Base-by-base conservation (phyloP, 2,797 vertebrate genomes). In the Mormyrus proboscirostris region DNA sequence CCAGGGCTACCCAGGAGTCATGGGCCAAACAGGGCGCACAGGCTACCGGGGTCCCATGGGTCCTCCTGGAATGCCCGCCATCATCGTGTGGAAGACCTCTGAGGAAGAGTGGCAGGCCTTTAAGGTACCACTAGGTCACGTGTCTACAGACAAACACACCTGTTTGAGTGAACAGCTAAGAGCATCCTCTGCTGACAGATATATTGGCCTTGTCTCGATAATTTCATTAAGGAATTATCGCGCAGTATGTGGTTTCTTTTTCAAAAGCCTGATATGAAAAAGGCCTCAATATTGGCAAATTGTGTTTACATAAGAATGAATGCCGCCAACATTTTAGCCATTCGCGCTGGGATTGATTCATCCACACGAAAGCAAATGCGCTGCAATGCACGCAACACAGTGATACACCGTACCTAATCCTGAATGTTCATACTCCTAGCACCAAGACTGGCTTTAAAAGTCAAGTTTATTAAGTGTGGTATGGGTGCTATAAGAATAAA, bases 21-120 rank as follows among this genome's bases (percentile, higher is more conserved):
- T 95, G 95, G 96, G 96, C 38, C 91, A 92, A 22, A 95, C 95
- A 0, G 96, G 96, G 19, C 89, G 50, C 10, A 95, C 95, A 2
- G 96, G 96, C 1, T 92, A 95, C 91, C 91, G 90, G 41, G 96
- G 96, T 2, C 94, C 95, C 0, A 44, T 90, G 1, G 96, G 96
- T 89, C 95, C 95, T 2, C 93, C 95, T 19, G 96, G 96, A 55
- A 95, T 96, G 93, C 93, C 96, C 4, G 92, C 94, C 49, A 95
- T 96, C 85, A 84, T 95, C 89, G 93, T 96, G 41, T 95, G 93
- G 90, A 94, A 95, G 92, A 95, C 94, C 33, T 95, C 95, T 73
- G 96, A 96, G 88, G 96, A 96, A 86, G 95, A 96, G 84, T 96
- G 95, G 96, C 91, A 93, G 85, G 90, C 76, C 1, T 97, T 97